A percentile compares a stretch with the other conserved stretches of the same genome.
These are phyloP conservation scores for Lycaena phlaeas DNA, from an alignment of 2,888 invertebrate species.

Conservation along the genomic window DNA sequence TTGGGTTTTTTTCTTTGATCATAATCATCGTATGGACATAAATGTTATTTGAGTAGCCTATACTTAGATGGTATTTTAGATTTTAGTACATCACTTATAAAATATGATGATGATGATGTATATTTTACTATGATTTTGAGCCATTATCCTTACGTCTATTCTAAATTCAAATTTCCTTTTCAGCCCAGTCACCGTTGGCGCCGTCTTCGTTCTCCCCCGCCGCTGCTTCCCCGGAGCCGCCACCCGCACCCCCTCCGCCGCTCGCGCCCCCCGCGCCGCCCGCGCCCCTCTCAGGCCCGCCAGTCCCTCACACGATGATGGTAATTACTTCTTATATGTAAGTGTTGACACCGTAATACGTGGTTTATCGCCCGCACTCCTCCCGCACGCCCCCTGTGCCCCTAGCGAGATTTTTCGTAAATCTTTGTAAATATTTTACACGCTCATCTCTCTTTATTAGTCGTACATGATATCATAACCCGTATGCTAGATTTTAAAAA, in stretches of 20 bases:
- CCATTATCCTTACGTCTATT: too few relatives aligned
- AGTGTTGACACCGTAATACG: conserved; percentile 73
- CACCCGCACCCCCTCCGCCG: conserved; percentile 73
- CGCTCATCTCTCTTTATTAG: conserved; percentile 10
- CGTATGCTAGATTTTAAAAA: too few relatives aligned
- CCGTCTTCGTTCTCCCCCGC: conserved; percentile 72
- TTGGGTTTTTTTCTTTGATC: too few relatives aligned
- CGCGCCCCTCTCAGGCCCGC: conserved; percentile 40
- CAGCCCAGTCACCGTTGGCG: conserved; percentile 73
- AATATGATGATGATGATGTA: too few relatives aligned
- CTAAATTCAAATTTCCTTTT: neutral
- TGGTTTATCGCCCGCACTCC: conserved; percentile 63
- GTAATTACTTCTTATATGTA: conserved; percentile 74
- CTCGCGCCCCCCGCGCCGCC: conserved; percentile 45
- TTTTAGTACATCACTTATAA: too few relatives aligned
- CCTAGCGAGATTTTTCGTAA: conserved; percentile 18
- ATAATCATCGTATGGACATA: too few relatives aligned
- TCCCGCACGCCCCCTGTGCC: conserved; percentile 42
- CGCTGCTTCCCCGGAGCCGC: conserved; percentile 74
- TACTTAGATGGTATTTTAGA: too few relatives aligned
- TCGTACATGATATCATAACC: too few relatives aligned
- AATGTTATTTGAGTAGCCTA: too few relatives aligned
- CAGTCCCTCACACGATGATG: conserved; percentile 70
- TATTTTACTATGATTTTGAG: too few relatives aligned
- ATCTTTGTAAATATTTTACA: too few relatives aligned